These are phyloP conservation scores for Cephalopholis sonnerati DNA, from an alignment of 2,113 vertebrate genomes.

Conservation along the genomic window DNA sequence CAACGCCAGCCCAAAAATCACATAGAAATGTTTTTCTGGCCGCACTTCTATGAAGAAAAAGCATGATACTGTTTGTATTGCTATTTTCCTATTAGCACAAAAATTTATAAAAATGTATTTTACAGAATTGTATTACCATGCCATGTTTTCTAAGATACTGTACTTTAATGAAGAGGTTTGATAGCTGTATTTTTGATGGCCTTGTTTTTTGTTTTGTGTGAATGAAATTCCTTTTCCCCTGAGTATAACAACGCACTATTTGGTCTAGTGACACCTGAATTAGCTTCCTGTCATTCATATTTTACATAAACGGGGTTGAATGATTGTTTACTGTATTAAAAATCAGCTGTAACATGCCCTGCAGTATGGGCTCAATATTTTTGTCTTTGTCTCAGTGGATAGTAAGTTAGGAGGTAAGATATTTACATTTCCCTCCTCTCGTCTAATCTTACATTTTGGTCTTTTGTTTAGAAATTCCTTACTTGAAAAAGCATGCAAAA, in stretches of 20 bases:
- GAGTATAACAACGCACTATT: constrained; percentile 45
- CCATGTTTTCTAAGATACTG: constrained; percentile 60
- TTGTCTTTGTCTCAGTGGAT: constrained; percentile 21
- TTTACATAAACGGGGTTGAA: constrained; percentile 4
- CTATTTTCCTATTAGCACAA: constrained; percentile 70
- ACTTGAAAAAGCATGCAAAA: constrained; percentile 45
- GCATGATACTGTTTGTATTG: constrained; percentile 49
- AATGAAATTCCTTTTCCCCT: constrained; percentile 37
- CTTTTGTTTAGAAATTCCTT: constrained; percentile 25
- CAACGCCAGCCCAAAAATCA: constrained; percentile 24
- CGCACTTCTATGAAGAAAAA: constrained; percentile 58
- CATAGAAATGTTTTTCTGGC: constrained; percentile 17
- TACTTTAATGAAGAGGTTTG: constrained; percentile 51
- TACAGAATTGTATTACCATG: constrained; percentile 44
- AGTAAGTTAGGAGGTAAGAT: background rate
- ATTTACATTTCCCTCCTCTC: constrained; percentile 13
- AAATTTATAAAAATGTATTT: constrained; percentile 54
- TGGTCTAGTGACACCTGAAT: constrained; percentile 43
- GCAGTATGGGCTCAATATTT: constrained; percentile 22
- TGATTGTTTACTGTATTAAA: constrained; percentile 28
- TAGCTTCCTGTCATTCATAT: constrained; percentile 30
- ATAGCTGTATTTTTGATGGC: constrained; percentile 48
- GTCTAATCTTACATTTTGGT: background rate
- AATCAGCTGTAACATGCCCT: constrained; percentile 9
- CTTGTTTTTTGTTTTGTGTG: constrained; percentile 36